Base-by-base conservation (phyloP, 2,888 invertebrate species). In the Phyllotreta cruciferae region DNA sequence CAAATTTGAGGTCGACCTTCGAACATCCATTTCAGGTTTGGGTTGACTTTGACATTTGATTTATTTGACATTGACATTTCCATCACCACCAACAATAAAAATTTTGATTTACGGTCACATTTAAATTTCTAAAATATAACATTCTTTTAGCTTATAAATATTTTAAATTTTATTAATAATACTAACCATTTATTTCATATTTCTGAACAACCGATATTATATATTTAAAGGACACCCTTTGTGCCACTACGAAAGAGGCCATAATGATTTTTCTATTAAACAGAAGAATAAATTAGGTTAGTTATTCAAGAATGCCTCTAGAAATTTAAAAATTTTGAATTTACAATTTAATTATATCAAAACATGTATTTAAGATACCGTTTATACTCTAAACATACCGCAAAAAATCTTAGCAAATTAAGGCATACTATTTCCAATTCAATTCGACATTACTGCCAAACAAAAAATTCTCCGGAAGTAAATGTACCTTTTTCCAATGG, bases 401-500 rank as follows among this genome's bases (percentile, higher is more conserved):
- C 63, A 13, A 66, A 63, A 50, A 57, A 38, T 35, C 1, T 56
- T 42, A 36, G 35, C 6, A 13, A 53, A 24, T 34, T 67, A 42
- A 60, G 55, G 34, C 49, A 5, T 11, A 41, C 39, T 35, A 1
- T 42, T 55, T 7, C 14, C 2, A 61, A 47, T 11, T 8, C 47
- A 44, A 39, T 45, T 36, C 10, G 44, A 37, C 53, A 35, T 38
- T 52, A 53, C 50, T 49, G 54, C 14, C 8, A 61, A 13, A 44
- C 9, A 35, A 0, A 10, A 39, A 49, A 10, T 55, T 50, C 47
- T 41, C 72, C 74, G 6, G 85, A 85, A 78, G 76, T 83, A 9
- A 83, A 83, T 67, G 80, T 86, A 68, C 74, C 81, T 35, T 85
- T 88, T 75, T 82, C 85, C 11, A 85, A 86, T 79, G 86, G 86